Evolutionary conservation across 2,797 vertebrate species (phyloP).

Genomic region (Mallotus villosus): DNA sequence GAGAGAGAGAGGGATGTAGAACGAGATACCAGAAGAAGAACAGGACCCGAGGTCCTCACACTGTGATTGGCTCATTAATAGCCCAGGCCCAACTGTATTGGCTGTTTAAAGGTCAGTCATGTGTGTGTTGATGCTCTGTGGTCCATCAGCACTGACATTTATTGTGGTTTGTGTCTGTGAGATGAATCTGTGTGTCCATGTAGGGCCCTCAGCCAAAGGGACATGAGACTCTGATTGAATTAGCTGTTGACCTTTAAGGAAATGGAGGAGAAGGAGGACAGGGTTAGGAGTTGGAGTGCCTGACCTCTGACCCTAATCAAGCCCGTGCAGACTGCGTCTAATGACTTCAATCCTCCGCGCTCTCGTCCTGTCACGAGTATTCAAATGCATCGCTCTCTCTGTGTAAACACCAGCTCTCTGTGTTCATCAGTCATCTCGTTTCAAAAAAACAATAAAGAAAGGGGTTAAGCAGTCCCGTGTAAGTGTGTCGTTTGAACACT

Average conservation of each 20-base stretch:
- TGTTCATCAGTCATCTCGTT: too few species aligned
- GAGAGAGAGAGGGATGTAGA: conserved; percentile 32
- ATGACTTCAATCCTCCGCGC: conserved; percentile 50
- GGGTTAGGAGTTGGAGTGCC: conserved; percentile 60
- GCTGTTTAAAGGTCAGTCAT: conserved; percentile 59
- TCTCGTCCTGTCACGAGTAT: conserved; percentile 13
- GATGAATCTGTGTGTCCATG: conserved; percentile 67
- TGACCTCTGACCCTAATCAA: conserved; percentile 72
- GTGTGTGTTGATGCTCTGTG: conserved; percentile 64
- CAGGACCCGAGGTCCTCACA: conserved; percentile 42
- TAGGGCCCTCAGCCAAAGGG: conserved; percentile 55
- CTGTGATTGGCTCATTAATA: conserved; percentile 56
- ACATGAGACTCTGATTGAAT: conserved; percentile 65
- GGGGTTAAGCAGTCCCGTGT: too few species aligned
- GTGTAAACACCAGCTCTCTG: neutral
- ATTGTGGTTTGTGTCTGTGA: conserved; percentile 59
- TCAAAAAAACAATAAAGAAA: too few species aligned
- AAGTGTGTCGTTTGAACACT: neutral
- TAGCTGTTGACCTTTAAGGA: conserved; percentile 61
- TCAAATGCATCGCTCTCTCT: neutral
- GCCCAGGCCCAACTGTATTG: conserved; percentile 44
- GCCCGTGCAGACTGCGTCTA: conserved; percentile 41
- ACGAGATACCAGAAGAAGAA: conserved; percentile 39
- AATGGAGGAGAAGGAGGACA: conserved; percentile 60
- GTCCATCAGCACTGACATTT: conserved; percentile 73